Percentiles rank a stretch among this genome's conserved stretches.
These are phyloP conservation scores for Trachelus iudaicus DNA, from an alignment of 2,888 invertebrate species.

Conservation along the genomic window DNA sequence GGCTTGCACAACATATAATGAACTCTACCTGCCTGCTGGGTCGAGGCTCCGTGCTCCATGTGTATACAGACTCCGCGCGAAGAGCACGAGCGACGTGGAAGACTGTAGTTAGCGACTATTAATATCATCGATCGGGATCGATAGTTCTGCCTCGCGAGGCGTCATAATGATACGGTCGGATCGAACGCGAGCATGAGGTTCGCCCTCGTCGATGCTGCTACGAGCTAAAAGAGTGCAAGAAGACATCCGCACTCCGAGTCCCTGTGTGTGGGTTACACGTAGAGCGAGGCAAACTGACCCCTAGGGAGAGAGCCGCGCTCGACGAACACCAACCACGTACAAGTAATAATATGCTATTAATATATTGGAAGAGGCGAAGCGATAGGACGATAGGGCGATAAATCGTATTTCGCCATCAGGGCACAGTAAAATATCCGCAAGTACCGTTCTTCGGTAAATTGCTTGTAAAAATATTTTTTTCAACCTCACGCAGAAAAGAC, in stretches of 20 bases:
- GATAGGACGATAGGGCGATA: background rate
- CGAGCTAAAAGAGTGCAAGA: too few relatives aligned
- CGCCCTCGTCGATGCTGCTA: slow-evolving; percentile 37
- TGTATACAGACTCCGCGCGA: background rate
- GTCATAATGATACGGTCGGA: slow-evolving; percentile 59
- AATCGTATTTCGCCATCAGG: slow-evolving; percentile 1
- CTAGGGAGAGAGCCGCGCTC: slow-evolving; percentile 8
- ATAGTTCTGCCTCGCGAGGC: slow-evolving; percentile 56
- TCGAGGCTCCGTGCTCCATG: too few relatives aligned
- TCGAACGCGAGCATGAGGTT: slow-evolving; percentile 23
- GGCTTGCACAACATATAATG: too few relatives aligned
- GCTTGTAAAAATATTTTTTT: background rate
- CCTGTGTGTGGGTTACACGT: background rate
- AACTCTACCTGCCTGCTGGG: too few relatives aligned
- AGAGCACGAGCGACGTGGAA: slow-evolving; percentile 39
- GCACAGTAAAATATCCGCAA: background rate
- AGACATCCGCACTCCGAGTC: too few relatives aligned
- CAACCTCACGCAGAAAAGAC: too few relatives aligned
- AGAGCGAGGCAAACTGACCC: too few relatives aligned
- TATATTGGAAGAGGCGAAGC: slow-evolving; percentile 36
- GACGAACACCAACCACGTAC: slow-evolving; percentile 35
- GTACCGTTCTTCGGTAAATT: background rate
- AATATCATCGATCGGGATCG: slow-evolving; percentile 62
- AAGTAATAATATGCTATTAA: slow-evolving; percentile 51
- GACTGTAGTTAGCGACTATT: slow-evolving; percentile 62